These are phyloP conservation scores for Cyrtodaria siliqua DNA, from an alignment of 2,888 invertebrate genomes.

Conservation along the genomic window DNA sequence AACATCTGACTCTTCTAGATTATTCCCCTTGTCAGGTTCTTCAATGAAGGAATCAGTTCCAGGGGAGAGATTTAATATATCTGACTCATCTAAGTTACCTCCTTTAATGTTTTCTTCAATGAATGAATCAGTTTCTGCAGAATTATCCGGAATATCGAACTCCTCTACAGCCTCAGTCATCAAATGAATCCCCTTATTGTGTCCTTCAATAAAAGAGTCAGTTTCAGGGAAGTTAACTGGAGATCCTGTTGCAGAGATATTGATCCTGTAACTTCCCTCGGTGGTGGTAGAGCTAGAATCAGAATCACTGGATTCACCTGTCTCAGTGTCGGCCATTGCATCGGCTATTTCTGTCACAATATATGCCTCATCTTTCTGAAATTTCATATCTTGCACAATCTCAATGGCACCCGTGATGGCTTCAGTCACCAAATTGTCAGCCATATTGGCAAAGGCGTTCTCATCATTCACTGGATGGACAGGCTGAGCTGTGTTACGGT, in stretches of 20 bases:
- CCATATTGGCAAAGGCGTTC: conserved; percentile 21
- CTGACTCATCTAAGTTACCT: too few relatives aligned
- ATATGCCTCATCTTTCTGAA: conserved; percentile 18
- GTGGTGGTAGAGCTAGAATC: conserved; percentile 67
- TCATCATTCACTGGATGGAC: not conserved
- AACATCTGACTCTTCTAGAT: not conserved
- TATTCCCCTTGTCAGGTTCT: not conserved
- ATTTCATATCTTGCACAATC: conserved; percentile 53
- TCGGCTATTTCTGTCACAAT: conserved; percentile 36
- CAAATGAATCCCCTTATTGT: not conserved
- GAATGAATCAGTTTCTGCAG: too few relatives aligned
- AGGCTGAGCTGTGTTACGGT: too few relatives aligned
- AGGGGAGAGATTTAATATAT: too few relatives aligned
- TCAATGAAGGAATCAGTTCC: conserved; percentile 23
- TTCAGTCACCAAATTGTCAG: conserved; percentile 47
- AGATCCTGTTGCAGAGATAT: conserved; percentile 42
- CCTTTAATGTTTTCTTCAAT: too few relatives aligned
- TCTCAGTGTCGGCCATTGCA: conserved; percentile 29
- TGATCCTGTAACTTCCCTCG: conserved; percentile 69
- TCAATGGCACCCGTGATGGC: conserved; percentile 56
- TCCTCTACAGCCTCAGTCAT: not conserved
- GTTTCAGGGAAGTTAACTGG: conserved; percentile 44
- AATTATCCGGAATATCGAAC: too few relatives aligned
- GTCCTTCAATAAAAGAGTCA: conserved; percentile 9
- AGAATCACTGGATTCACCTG: conserved; percentile 58